Evolutionary conservation across 2,113 vertebrate species (phyloP).

Genomic region (Trogon melanurus): DNA sequence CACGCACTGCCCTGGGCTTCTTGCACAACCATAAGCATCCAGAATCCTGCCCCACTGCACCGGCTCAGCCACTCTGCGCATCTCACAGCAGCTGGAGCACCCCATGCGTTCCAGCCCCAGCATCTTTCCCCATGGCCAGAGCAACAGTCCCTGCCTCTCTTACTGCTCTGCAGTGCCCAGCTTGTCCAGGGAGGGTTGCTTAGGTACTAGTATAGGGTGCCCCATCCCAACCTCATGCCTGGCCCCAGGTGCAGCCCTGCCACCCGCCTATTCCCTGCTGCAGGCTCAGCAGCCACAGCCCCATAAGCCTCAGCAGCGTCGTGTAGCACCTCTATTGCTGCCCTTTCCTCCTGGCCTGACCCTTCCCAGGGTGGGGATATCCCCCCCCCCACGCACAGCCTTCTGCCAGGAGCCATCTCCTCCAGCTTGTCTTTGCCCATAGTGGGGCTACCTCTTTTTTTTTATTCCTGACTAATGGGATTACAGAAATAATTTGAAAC

Average conservation of each 20-base stretch:
- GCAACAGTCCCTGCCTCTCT: neutral
- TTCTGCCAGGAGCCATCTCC: neutral
- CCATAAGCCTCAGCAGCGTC: neutral
- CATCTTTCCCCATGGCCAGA: neutral
- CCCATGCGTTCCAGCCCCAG: neutral
- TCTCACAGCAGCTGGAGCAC: neutral
- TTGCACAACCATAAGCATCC: neutral
- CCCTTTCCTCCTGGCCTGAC: neutral
- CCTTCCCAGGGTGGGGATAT: neutral
- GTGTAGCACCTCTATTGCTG: neutral
- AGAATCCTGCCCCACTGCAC: conserved; percentile 7
- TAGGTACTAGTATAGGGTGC: too few species aligned
- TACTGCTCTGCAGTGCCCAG: neutral
- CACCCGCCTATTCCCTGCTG: neutral
- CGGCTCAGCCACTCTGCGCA: neutral
- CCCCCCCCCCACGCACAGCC: neutral
- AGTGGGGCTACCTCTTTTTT: neutral
- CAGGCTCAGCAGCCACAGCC: neutral
- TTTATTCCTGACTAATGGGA: conserved; percentile 2
- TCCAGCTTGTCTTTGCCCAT: neutral
- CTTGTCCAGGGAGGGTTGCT: neutral
- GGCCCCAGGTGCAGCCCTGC: neutral
- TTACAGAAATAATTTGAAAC: conserved; percentile 32
- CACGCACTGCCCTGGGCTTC: neutral
- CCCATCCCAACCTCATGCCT: neutral